Evolutionary conservation across 2,113 vertebrate genomes (phyloP), one percentile per base, ranked within the genome.

Genomic region (Pimephales promelas): DNA sequence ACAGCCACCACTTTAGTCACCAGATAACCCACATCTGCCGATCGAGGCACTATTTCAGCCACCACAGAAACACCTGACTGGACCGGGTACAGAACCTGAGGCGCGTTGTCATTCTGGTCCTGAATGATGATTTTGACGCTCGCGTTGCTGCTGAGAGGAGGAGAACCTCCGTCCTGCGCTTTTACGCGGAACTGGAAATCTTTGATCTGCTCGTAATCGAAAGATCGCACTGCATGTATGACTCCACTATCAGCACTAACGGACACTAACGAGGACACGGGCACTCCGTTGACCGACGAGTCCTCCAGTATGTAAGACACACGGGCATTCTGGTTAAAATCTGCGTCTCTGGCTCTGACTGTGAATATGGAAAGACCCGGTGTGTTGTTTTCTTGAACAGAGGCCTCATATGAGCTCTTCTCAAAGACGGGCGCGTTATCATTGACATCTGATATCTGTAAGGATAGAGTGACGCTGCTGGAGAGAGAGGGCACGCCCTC

Each of bases 131-230:
- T 81, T 47, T 83, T 84, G 0, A 92, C 88, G 13, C 87, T 90
- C n/a, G 85, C 72, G 40, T 40, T 40, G 40, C 40, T 90, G 74
- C 83, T 89, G 0, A 92, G 89, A 22, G 93, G 89, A 83, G 92
- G 91, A 47, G 90, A 91, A 26, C 92, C 92, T 85, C 90, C 90
- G 52, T 93, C 92, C 45, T 92, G 92, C 1, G 90, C 93, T 90
- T 87, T 90, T 31, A 93, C 81, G 0, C 66, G 76, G 47, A 93
- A 90, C 1, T 88, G 52, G 24, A 93, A 90, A 43, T 89, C 79
- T 77, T 90, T 92, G 18, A 93, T 90, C 13, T 91, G 92, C 82
- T 94, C 93, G 79, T 78, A 88, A 77, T 89, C 87, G 34, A 88
- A 84, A 9, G 85, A 85, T 9, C 78, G 62, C 9, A 85, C 18